These are phyloP conservation scores for Engraulis encrasicolus DNA, from an alignment of 2,113 vertebrate genomes.

Conservation along the genomic window DNA sequence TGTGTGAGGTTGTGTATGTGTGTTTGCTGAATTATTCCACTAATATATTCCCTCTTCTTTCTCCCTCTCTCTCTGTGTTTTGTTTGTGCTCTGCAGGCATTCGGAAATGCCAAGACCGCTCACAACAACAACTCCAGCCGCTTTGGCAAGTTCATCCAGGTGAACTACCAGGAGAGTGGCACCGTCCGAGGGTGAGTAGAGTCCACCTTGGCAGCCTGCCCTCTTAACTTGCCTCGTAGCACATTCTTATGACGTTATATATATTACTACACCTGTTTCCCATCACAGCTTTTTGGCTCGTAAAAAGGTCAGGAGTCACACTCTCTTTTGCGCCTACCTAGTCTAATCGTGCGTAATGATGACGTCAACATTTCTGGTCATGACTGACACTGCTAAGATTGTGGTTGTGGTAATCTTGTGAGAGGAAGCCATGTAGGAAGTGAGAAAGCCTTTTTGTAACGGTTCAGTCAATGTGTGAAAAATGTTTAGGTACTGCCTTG, in stretches of 20 bases:
- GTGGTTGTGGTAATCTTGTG: no score
- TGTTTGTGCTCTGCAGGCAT: constrained; percentile 81
- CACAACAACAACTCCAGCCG: constrained; percentile 99
- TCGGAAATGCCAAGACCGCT: constrained; percentile 98
- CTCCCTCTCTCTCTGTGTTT: constrained; percentile 17
- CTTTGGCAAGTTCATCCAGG: constrained; percentile 98
- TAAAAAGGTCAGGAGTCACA: background rate
- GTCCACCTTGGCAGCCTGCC: background rate
- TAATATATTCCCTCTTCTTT: background rate
- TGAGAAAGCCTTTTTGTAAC: no score
- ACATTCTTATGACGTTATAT: background rate
- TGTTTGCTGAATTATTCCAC: background rate
- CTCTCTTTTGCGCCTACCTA: background rate
- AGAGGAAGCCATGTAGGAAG: no score
- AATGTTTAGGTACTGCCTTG: no score
- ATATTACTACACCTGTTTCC: background rate
- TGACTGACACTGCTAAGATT: background rate
- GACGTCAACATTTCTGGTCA: background rate
- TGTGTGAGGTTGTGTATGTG: no score
- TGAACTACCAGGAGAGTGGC: constrained; percentile 98
- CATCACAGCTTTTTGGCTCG: background rate
- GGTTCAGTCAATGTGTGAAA: no score
- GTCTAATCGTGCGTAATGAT: background rate
- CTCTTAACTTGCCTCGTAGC: no score
- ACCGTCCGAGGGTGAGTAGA: constrained; percentile 92